Evolutionary conservation across 2,113 vertebrate genomes (phyloP).

Genomic region (Ceyx melanurus): DNA sequence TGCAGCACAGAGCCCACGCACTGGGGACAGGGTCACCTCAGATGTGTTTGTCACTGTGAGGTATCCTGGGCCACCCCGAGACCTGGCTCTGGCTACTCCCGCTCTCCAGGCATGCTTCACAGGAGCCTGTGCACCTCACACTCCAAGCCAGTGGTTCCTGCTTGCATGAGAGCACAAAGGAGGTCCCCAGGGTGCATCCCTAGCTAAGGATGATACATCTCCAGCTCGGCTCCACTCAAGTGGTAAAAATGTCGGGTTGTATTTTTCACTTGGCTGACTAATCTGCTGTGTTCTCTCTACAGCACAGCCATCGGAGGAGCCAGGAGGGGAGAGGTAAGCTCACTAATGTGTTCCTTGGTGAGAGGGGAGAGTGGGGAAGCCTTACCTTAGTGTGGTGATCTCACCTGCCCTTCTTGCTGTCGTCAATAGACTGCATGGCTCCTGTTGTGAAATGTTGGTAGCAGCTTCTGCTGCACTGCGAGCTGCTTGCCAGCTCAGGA

Average conservation of each 20-base stretch:
- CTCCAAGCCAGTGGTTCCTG: neutral
- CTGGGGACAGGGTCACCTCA: neutral
- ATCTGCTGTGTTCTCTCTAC: slow-evolving; percentile 23
- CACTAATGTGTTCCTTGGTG: neutral
- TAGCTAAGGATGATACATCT: neutral
- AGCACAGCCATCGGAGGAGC: slow-evolving; percentile 64
- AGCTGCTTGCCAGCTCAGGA: neutral
- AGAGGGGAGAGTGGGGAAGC: neutral
- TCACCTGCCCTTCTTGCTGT: neutral
- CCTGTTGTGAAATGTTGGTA: neutral
- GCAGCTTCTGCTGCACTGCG: neutral
- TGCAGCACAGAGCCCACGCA: fast-evolving
- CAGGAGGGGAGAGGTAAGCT: slow-evolving; percentile 64
- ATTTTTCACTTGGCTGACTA: slow-evolving; percentile 33
- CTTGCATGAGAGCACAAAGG: neutral
- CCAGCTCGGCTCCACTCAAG: neutral
- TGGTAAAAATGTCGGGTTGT: neutral
- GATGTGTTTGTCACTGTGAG: neutral
- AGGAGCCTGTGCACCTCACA: neutral
- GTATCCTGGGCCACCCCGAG: neutral
- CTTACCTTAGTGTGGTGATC: neutral
- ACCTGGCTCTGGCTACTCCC: neutral
- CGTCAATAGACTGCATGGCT: neutral
- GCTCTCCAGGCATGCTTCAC: neutral
- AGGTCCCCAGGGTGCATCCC: neutral